Conservation (phyloP, 2,113 vertebrate genomes). For the Bubalus kerabau region DNA sequence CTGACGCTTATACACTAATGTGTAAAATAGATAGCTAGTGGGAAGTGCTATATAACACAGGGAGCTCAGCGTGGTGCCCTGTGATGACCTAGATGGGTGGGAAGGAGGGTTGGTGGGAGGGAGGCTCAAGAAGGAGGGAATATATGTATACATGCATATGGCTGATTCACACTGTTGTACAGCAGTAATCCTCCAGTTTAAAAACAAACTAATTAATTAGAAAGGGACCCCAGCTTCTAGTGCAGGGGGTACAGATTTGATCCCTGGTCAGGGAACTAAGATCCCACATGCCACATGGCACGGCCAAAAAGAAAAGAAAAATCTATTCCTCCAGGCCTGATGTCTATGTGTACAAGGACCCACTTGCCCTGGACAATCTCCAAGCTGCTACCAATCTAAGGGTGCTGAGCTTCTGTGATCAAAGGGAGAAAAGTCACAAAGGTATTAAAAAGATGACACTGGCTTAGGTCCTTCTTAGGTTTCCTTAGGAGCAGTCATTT, state of each 20-base stretch:
- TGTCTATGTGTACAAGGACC: not conserved
- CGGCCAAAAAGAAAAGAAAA: not conserved
- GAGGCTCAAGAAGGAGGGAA: not conserved
- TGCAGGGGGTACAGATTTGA: not conserved
- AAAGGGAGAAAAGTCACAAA: not conserved
- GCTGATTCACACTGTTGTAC: not conserved
- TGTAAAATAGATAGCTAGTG: not conserved
- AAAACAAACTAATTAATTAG: not conserved
- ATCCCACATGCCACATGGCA: not conserved
- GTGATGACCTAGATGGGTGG: not conserved
- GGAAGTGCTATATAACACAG: not conserved
- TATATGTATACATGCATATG: not conserved
- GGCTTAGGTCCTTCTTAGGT: not conserved
- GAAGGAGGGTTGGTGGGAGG: not conserved
- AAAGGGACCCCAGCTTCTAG: not conserved
- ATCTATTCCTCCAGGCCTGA: not conserved
- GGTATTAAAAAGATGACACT: fast-evolving
- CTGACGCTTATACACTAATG: fast-evolving
- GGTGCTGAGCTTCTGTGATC: not conserved
- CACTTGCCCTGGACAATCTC: not conserved
- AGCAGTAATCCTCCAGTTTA: not conserved
- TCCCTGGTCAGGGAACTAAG: not conserved
- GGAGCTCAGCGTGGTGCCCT: not conserved
- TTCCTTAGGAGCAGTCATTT: not conserved
- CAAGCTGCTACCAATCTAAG: not conserved